Base-by-base conservation (phyloP, 2,797 vertebrate genomes). In the Chromis chromis region DNA sequence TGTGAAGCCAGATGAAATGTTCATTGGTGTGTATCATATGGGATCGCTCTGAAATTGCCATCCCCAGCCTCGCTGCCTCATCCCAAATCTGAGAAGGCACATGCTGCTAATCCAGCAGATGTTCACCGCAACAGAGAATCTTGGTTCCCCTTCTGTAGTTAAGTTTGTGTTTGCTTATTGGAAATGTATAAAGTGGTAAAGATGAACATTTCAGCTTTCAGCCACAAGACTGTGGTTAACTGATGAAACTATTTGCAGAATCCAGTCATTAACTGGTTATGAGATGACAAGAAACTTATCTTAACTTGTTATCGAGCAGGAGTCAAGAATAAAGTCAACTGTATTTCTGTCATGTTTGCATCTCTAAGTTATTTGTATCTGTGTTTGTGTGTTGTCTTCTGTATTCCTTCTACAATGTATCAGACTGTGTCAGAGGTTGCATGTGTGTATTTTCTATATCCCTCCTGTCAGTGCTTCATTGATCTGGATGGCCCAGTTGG, bases 401-500 rank as follows among this genome's bases (percentile, higher is more conserved):
- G 49, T 33, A 22, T 61, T 60, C 22, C 59, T 27, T 19, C 16
- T 16, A 31, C 27, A n/a, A 39, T 22, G 19, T n/a, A 28, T 63
- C 40, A 56, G 11, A 53, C 25, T 25, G 58, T 61, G 73, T 76
- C 27, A 16, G 83, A 60, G 65, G 72, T 46, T 65, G 40, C 40
- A 36, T 46, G 64, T 28, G 60, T 66, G 70, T 44, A 57, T 76
- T 76, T 83, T 83, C 61, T 73, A 28, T 49, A 68, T 59, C 62
- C 69, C 78, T 33, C 53, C 73, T 72, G 68, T 88, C 82, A 79
- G 79, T 49, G 74, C 56, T 61, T 78, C 88, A 77, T 77, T 78
- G 85, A 88, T 88, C 75, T 81, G 82, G 62, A 69, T 82, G 81
- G 86, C 82, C 81, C 79, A 83, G 87, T 82, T 91, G 89, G 88